Evolutionary conservation across 2,888 invertebrate species (phyloP), one percentile per base, ranked within the genome.

Genomic region (Scrobipalpa atriplicella): DNA sequence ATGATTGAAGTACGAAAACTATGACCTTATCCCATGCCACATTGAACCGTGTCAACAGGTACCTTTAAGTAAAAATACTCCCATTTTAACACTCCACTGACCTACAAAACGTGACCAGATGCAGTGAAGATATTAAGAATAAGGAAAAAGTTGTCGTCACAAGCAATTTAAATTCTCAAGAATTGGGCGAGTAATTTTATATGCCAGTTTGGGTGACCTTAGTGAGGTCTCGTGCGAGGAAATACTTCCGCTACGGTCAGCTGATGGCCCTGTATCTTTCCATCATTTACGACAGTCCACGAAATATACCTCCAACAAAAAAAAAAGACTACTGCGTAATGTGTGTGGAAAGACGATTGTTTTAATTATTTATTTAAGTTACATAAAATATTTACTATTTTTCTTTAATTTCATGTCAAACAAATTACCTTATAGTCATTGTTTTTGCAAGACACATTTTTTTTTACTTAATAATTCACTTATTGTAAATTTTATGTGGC

Each of bases 71-170:
- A 18, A 41, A 9, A 41, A 41, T 19, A 21, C 54, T 21, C 19
- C 21, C 29, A 10, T 21, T 21, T 29, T 10, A 56, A 3, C 10
- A 52, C 52, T 52, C 19, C 13, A 21, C 21, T 56, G 54, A 56
- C 54, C 21, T 56, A 56, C 21, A 56, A 56, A 21, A 21, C 54
- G 54, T 56, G 54, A 9, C 52, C 21, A 56, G 13, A 13, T 21
- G 19, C 13, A 21, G 19, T 10, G 13, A 29, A 56, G 54, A 21
- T 56, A 29, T 29, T 5, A 2, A 29, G 1, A 11, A 13, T 56
- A 29, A 56, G 54, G 54, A 56, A 56, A 47, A 56, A 21, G 3
- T 5, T 21, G 13, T 19, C 19, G 13, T 19, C 19, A 11, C 19
- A 19, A 29, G 29, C 5, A 29, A 21, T 21, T 54, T 19, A 54